Evolutionary conservation across 1,140 invertebrate species (phyloP).

Genomic region (Drosophila ercepeae): DNA sequence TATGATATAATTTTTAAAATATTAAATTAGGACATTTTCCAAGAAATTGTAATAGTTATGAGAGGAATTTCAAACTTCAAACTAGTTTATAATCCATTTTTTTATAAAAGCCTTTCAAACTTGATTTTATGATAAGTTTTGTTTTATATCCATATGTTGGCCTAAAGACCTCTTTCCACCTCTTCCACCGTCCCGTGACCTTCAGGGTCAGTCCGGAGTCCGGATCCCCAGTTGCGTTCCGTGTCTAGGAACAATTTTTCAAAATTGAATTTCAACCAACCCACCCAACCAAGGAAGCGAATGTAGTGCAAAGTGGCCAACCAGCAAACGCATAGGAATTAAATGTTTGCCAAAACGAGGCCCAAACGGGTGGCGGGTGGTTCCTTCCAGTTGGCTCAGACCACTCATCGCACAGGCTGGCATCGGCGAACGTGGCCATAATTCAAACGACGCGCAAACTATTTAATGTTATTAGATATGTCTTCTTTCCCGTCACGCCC

Average conservation of each 20-base stretch:
- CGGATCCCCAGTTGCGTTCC: conserved; percentile 40
- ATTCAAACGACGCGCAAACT: conserved; percentile 78
- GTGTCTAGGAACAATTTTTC: conserved; percentile 68
- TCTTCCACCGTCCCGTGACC: conserved; percentile 45
- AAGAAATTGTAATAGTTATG: background rate
- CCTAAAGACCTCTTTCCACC: conserved; percentile 9
- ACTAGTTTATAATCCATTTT: too few species aligned
- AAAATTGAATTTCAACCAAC: conserved; percentile 65
- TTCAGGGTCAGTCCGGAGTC: conserved; percentile 38
- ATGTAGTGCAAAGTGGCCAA: conserved; percentile 66
- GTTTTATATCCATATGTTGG: background rate
- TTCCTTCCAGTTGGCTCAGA: background rate
- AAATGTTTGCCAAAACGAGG: conserved; percentile 33
- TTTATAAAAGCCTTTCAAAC: background rate
- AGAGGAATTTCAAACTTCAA: background rate
- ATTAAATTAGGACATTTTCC: conserved; percentile 6
- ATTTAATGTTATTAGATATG: conserved; percentile 80
- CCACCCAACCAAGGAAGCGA: conserved; percentile 43
- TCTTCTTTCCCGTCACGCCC: conserved; percentile 59
- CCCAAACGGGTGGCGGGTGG: conserved; percentile 12
- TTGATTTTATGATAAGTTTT: background rate
- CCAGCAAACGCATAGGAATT: conserved; percentile 51
- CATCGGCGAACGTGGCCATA: conserved; percentile 71
- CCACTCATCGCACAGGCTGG: conserved; percentile 58
- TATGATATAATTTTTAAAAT: conserved; percentile 45